Conservation (phyloP, 2,888 invertebrate species). For the Embidobia sp. region DNA sequence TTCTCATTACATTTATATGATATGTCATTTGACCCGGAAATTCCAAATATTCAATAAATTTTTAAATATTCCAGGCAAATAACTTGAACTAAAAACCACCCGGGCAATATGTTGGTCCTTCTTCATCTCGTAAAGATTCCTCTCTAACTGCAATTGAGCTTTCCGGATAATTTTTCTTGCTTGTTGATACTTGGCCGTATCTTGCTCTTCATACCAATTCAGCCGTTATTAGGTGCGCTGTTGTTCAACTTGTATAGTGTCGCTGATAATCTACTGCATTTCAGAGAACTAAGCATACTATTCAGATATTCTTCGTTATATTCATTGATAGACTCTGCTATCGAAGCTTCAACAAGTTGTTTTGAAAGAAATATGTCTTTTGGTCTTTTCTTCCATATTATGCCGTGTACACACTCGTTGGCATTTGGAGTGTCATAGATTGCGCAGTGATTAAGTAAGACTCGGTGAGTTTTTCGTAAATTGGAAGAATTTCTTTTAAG, state of each 20-base stretch:
- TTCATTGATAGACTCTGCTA: slow-evolving; percentile 9
- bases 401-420: slow-evolving; percentile 26
- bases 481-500: slow-evolving; percentile 20
- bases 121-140: not conserved
- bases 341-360: slow-evolving; percentile 11
- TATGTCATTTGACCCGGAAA: too few relatives aligned
- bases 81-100: slow-evolving; percentile 15
- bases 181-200: slow-evolving; percentile 14
- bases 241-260: slow-evolving; percentile 4
- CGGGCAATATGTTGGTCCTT: slow-evolving; percentile 2
- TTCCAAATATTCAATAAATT: too few relatives aligned
- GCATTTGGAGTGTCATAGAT: slow-evolving; percentile 22
- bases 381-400: slow-evolving; percentile 35
- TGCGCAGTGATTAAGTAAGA: slow-evolving; percentile 6
- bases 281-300: not conserved
- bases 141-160: not conserved
- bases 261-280: not conserved
- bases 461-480: slow-evolving; percentile 10
- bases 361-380: slow-evolving; percentile 27
- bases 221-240: not conserved
- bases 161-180: slow-evolving; percentile 17
- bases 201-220: slow-evolving; percentile 1
- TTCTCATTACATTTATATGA: too few relatives aligned
- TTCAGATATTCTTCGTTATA: slow-evolving; percentile 16
- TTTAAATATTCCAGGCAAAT: too few relatives aligned